Conservation (phyloP, 2,113 vertebrate genomes). For the Otolemur garnettii region DNA sequence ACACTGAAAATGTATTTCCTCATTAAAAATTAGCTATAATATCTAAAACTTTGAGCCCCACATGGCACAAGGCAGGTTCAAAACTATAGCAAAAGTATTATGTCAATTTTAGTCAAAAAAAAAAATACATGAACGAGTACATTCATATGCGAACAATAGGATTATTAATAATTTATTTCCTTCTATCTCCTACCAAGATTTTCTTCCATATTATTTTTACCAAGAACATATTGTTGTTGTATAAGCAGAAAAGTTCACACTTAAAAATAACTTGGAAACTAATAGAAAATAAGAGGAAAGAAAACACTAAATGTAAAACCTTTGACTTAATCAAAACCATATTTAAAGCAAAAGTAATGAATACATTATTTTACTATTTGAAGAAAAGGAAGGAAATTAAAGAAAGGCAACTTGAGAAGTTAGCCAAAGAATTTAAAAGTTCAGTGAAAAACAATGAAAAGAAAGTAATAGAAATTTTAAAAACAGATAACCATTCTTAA, state of each 20-base stretch:
- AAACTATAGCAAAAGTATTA: constrained; percentile 6
- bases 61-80: neutral
- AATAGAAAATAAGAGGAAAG: neutral
- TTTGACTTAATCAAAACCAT: neutral
- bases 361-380: constrained; percentile 19
- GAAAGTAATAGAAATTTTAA: neutral
- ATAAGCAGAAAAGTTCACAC: neutral
- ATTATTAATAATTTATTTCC: constrained; percentile 9
- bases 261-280: constrained; percentile 15
- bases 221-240: neutral
- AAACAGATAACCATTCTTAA: neutral
- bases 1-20: neutral
- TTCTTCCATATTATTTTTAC: neutral
- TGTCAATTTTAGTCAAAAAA: neutral
- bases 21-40: neutral
- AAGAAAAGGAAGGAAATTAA: neutral
- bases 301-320: neutral
- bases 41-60: neutral
- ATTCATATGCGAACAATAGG: neutral
- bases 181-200: neutral
- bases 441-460: neutral
- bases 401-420: neutral
- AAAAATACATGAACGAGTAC: neutral
- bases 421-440: neutral
- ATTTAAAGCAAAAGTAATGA: constrained; percentile 22